These are phyloP conservation scores for Teleiodes luculella DNA, from an alignment of 2,888 invertebrate genomes.

Conservation along the genomic window DNA sequence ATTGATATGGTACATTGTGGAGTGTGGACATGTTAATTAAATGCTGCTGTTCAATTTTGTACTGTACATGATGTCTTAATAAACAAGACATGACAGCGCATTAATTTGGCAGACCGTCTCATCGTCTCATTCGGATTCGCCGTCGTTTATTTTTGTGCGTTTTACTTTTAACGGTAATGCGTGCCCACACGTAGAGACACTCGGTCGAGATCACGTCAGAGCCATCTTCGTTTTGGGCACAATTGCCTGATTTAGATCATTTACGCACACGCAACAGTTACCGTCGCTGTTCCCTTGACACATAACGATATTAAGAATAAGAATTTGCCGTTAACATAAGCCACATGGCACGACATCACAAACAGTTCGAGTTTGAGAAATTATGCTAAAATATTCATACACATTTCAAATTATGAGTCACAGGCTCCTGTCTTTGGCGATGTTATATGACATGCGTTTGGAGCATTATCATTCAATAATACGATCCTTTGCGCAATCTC, in stretches of 20 bases:
- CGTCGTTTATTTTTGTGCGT: conserved; percentile 14
- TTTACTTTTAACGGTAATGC: conserved; percentile 49
- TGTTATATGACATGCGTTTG: not conserved
- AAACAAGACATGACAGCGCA: not conserved
- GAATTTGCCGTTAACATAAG: conserved; percentile 1
- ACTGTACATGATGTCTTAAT: not conserved
- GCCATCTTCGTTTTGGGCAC: conserved; percentile 36
- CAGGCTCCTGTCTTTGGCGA: not conserved
- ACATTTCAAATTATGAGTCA: conserved; percentile 3
- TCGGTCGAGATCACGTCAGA: conserved; percentile 46
- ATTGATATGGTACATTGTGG: too few species aligned
- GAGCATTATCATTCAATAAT: conserved; percentile 1
- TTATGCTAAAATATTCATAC: conserved; percentile 10
- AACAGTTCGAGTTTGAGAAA: not conserved
- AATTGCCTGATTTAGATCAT: conserved; percentile 27
- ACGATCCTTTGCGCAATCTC: conserved; percentile 35
- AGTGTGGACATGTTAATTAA: too few species aligned
- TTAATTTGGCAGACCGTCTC: conserved; percentile 1
- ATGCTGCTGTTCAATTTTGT: not conserved
- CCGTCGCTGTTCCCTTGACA: not conserved
- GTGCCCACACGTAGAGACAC: conserved; percentile 54
- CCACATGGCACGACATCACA: not conserved
- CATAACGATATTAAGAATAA: not conserved
- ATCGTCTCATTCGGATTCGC: too few species aligned
- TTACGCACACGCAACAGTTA: not conserved